Base-by-base conservation (phyloP, 2,888 invertebrate genomes). In the Furcula furcula region DNA sequence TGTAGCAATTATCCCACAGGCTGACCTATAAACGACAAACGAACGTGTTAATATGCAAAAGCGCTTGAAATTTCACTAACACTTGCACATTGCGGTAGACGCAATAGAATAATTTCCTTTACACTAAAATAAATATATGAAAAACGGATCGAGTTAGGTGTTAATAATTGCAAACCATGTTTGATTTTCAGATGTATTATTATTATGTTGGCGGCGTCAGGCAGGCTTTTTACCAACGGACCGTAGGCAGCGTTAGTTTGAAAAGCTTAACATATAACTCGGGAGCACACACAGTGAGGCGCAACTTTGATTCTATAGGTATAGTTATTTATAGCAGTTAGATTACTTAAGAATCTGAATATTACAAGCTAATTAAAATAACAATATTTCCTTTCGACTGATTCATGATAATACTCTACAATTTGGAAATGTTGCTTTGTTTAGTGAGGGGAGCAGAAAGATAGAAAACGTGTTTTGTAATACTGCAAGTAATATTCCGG, bases 181-280 rank as follows among this genome's bases (percentile, higher is more conserved):
- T 73, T 70, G 56, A 76, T 76, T 77, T 76, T 76, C 77, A 77
- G 77, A 76, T 76, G 37, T 65, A 60, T 54, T 65, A 49, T 64
- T 66, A 60, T 65, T 61, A 65, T 60, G 71, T 73, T 58, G 75
- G 73, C 57, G 75, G 50, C 69, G 40, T 58, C 60, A 69, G 69
- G 69, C 75, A 72, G 76, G 73, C 63, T 65, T 55, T 45, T 51
- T 52, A 56, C 40, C 61, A 48, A 30, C 49, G 57, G 52, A 51
- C 40, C 47, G 39, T 69, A 67, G 62, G 59, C 54, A 46, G 54
- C 48, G 51, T 59, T 67, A 65, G 66, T 48, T 63, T 39, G 47
- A 39, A 58, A 56, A 52, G 47, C 49, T 42, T 46, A 54, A 37
- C 39, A 39, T 44, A 14, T 14, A 15, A 42, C 33, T 56, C 36